phyloP scores from a whole-genome alignment of 1,140 invertebrate species.

The Tetragonula clypearis region DNA sequence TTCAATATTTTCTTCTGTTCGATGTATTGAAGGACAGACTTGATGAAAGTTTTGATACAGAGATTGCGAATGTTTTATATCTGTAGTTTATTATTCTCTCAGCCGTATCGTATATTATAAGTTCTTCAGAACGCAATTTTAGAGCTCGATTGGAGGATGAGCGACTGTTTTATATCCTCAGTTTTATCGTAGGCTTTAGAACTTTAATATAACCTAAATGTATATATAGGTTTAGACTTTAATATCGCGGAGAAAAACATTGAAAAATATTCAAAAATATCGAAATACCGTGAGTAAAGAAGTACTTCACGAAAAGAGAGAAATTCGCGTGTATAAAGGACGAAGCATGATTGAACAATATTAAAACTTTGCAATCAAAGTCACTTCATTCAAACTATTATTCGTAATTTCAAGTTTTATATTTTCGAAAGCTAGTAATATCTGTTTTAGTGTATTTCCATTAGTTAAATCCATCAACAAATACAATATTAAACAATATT shows the following conservation, averaged over 20 bases:
- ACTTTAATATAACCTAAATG: not conserved
- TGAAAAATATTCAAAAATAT: not conserved
- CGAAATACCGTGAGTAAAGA: not conserved
- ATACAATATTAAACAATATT: too few relatives aligned
- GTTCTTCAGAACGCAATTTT: too few relatives aligned
- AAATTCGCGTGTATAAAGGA: not conserved
- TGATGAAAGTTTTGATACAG: not conserved
- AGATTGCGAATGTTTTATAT: not conserved
- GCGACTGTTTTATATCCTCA: not conserved
- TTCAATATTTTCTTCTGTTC: not conserved
- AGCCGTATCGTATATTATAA: too few relatives aligned
- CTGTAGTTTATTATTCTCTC: too few relatives aligned
- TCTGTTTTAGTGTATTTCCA: too few relatives aligned
- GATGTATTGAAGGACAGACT: not conserved
- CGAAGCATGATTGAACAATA: not conserved
- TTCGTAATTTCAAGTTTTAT: too few relatives aligned
- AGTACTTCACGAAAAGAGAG: not conserved
- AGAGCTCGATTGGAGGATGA: too few relatives aligned
- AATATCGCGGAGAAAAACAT: not conserved
- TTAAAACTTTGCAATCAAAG: too few relatives aligned
- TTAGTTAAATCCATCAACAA: too few relatives aligned
- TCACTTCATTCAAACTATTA: too few relatives aligned
- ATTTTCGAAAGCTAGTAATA: too few relatives aligned
- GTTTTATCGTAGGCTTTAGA: not conserved
- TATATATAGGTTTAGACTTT: not conserved